These are phyloP conservation scores for Cydia pomonella DNA, from an alignment of 1,140 invertebrate genomes.

Conservation along the genomic window DNA sequence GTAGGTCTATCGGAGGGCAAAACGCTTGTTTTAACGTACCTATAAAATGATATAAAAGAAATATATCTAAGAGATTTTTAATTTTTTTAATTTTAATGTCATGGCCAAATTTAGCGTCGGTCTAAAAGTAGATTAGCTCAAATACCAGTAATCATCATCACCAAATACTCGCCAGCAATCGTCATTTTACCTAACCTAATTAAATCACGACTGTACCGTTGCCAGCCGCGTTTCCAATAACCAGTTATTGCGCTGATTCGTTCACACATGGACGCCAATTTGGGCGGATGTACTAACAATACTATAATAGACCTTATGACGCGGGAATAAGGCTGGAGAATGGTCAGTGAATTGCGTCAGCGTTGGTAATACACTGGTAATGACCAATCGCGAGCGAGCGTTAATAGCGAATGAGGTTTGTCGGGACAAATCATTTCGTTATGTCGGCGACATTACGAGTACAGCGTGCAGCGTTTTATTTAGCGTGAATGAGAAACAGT, in stretches of 20 bases:
- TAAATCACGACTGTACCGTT: background rate
- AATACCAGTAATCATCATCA: too few species aligned
- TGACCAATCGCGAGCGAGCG: background rate
- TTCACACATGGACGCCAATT: background rate
- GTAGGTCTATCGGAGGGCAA: too few species aligned
- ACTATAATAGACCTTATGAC: background rate
- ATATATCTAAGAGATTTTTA: too few species aligned
- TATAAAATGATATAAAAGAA: too few species aligned
- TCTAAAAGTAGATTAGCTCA: too few species aligned
- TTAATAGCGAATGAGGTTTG: slow-evolving; percentile 1
- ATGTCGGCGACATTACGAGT: background rate
- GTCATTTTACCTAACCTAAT: background rate
- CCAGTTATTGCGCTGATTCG: background rate
- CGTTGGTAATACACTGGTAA: background rate
- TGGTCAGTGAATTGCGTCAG: background rate
- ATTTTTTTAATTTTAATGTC: too few species aligned
- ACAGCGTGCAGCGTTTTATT: background rate
- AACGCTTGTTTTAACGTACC: too few species aligned
- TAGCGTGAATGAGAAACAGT: background rate
- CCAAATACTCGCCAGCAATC: too few species aligned
- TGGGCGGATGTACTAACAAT: background rate
- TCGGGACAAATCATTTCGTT: background rate
- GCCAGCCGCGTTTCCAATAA: background rate
- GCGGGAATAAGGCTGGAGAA: background rate
- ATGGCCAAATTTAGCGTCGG: too few species aligned